Evolutionary conservation across 2,113 vertebrate genomes (phyloP).

Genomic region (Caloenas nicobarica): DNA sequence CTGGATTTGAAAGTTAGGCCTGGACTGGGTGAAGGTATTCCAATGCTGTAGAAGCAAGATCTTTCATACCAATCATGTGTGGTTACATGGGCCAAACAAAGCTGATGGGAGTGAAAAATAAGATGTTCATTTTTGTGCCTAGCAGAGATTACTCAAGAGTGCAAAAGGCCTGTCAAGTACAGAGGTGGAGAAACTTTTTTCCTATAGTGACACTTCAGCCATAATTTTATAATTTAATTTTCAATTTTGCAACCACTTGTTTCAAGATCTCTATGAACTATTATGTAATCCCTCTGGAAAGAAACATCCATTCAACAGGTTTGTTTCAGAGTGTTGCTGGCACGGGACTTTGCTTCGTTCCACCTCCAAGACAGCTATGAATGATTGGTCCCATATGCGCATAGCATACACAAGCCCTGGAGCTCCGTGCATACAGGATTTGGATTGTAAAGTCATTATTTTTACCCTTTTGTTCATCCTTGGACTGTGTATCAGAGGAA

Average conservation of each 20-base stretch:
- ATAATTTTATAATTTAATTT: neutral
- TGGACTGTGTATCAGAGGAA: neutral
- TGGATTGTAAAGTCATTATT: neutral
- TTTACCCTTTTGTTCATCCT: neutral
- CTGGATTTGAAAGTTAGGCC: neutral
- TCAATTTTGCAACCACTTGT: neutral
- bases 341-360: neutral
- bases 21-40: neutral
- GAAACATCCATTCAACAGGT: neutral
- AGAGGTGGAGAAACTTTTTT: neutral
- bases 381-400: neutral
- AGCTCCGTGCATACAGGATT: neutral
- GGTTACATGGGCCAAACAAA: neutral
- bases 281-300: neutral
- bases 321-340: neutral
- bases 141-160: neutral
- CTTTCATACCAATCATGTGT: neutral
- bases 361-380: neutral
- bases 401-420: neutral
- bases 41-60: neutral
- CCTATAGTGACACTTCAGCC: neutral
- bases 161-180: neutral
- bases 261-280: neutral
- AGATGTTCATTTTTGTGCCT: neutral
- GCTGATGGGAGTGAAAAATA: neutral